phyloP scores from a whole-genome alignment of 2,888 invertebrate species.

The Stegana nigrithorax region DNA sequence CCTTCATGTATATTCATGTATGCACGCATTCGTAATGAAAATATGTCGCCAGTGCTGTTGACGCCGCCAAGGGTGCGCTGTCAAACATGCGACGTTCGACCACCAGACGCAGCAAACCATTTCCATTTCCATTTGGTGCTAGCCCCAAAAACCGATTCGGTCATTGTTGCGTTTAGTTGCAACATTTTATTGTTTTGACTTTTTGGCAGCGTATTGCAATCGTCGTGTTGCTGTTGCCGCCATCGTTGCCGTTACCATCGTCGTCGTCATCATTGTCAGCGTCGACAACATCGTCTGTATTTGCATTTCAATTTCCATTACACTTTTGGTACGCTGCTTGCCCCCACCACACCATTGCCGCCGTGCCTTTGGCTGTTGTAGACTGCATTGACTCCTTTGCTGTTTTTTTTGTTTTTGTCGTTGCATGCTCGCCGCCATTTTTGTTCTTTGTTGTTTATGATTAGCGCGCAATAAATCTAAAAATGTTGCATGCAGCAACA shows the following conservation, averaged over 20 bases:
- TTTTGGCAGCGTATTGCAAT: conserved; percentile 46
- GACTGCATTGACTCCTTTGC: not conserved
- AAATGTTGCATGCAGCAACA: conserved; percentile 45
- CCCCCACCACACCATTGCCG: conserved; percentile 30
- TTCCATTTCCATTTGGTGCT: no score
- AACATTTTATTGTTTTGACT: conserved; percentile 61
- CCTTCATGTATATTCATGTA: conserved; percentile 6
- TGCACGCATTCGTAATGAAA: conserved; percentile 19
- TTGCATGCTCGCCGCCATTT: not conserved
- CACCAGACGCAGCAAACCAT: no score
- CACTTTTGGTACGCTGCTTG: conserved; percentile 46
- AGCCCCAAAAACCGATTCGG: no score
- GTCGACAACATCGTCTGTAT: conserved; percentile 56
- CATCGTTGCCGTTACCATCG: conserved; percentile 17
- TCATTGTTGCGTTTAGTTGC: conserved; percentile 50
- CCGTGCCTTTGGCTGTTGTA: no score
- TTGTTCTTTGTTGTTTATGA: conserved; percentile 46
- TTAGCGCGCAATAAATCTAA: conserved; percentile 60
- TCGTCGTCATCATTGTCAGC: conserved; percentile 35
- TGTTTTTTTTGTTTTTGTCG: not conserved
- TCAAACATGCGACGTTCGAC: no score
- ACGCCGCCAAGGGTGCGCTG: conserved; percentile 22
- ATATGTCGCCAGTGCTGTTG: conserved; percentile 21
- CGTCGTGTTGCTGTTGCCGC: conserved; percentile 27
- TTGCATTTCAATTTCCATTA: conserved; percentile 61